Base-by-base conservation (phyloP, 2,797 vertebrate species). In the Scyliorhinus canicula region DNA sequence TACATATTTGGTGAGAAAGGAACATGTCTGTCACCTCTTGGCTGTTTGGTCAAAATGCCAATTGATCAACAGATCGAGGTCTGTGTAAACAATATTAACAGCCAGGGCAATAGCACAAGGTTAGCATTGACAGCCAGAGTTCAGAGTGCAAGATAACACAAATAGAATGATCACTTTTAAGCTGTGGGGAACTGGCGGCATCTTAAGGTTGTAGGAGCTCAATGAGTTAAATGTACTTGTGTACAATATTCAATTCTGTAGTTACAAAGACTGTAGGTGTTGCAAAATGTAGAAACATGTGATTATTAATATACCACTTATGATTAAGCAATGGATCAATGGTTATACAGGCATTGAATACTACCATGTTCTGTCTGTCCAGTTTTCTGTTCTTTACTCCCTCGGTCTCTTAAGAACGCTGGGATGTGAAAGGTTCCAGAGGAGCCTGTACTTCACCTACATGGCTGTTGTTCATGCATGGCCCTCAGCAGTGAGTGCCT, bases 111-210 rank as follows among this genome's bases (percentile, higher is more conserved):
- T 65, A 44, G 57, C 60, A 65, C n/a, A 65, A 65, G 88, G 57
- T 91, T 50, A 44, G n/a, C 44, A 21, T 65, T 91, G 88, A 91
- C 88, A 91, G n/a, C n/a, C 40, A 24, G 55, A 63, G 88, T 44
- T 91, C 88, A 91, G 60, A 91, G 88, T 65, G 63, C 88, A 65
- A 63, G 60, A 91, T 44, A 91, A 91, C 88, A 91, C 60, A 91
- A 91, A 63, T 63, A 24, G 60, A 91, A 44, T 91, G n/a, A 91
- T 63, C 57, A 44, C 88, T 91, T 65, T 63, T 65, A 44, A 91
- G 8, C 60, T 40, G n/a, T 65, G n/a, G 11, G 4, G n/a, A 91
- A 65, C 3, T 65, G 57, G 26, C n/a, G 65, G 24, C 44, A 82
- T 82, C 77, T 65, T 44, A 91, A 91, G n/a, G 60, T 63, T 90